These are phyloP conservation scores for Acrobeloides nanus DNA, from an alignment of 2,888 invertebrate genomes.

Conservation along the genomic window DNA sequence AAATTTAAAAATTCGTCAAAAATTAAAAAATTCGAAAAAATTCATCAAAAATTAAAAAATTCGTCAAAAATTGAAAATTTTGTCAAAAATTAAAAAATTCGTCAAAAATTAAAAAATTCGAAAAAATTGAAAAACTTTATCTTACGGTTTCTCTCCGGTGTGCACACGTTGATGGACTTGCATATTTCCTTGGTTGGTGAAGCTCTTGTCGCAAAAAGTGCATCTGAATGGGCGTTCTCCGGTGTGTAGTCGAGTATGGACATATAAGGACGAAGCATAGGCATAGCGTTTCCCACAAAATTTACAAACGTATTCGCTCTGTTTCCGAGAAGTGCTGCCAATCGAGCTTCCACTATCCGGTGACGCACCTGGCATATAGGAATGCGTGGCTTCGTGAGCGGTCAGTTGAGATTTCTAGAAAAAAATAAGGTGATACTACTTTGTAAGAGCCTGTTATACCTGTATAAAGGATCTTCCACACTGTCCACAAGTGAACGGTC, in stretches of 20 bases:
- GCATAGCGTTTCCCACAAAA: slow-evolving; percentile 49
- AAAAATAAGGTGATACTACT: not conserved
- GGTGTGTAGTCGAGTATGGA: slow-evolving; percentile 52
- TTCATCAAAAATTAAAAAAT: no score
- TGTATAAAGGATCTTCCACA: slow-evolving; percentile 49
- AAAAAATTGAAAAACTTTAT: no score
- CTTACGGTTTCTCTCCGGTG: slow-evolving; percentile 34
- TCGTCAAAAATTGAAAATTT: no score
- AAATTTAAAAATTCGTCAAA: no score
- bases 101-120: no score
- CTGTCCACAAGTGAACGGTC: slow-evolving; percentile 41
- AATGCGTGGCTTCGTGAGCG: slow-evolving; percentile 51
- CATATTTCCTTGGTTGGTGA: slow-evolving; percentile 49
- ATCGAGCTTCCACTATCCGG: not conserved
- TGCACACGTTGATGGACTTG: slow-evolving; percentile 34
- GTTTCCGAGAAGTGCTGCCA: slow-evolving; percentile 10
- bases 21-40: no score
- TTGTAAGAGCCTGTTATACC: slow-evolving; percentile 15
- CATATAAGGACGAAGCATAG: slow-evolving; percentile 48
- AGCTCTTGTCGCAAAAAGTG: slow-evolving; percentile 41
- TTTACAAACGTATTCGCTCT: slow-evolving; percentile 39
- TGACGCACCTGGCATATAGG: not conserved
- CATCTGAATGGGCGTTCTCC: slow-evolving; percentile 48
- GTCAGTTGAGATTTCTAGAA: slow-evolving; percentile 52
- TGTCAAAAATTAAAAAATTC: no score